Evolutionary conservation across 2,797 vertebrate genomes (phyloP).

Genomic region (Limnodromus scolopaceus): DNA sequence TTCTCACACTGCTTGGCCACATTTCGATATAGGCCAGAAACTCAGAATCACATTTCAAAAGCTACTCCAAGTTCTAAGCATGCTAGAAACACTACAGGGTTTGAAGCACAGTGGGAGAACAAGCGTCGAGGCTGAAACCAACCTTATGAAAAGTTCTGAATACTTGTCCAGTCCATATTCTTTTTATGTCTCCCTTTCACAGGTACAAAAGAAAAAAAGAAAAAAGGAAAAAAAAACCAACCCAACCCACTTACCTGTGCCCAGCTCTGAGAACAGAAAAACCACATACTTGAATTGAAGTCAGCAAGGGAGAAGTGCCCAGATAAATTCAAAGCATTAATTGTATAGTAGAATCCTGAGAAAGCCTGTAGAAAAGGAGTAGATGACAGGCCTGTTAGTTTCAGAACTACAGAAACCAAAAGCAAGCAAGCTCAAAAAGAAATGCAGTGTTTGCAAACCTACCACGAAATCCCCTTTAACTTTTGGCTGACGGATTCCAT

Average conservation of each 20-base stretch:
- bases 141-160: neutral
- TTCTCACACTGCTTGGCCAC: neutral
- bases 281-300: constrained; percentile 80
- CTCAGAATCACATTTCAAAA: neutral
- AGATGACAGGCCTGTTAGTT: neutral
- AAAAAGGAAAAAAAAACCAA: neutral
- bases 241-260: constrained; percentile 75
- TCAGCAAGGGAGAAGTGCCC: constrained; percentile 79
- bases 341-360: constrained; percentile 89
- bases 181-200: neutral
- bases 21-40: neutral
- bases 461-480: constrained; percentile 90
- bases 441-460: constrained; percentile 41
- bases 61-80: neutral
- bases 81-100: neutral
- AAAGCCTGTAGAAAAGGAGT: constrained; percentile 83
- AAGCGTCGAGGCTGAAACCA: neutral
- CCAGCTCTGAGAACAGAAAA: constrained; percentile 87
- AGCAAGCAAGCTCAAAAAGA: neutral
- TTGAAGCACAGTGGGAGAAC: neutral
- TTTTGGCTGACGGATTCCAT: constrained; percentile 86
- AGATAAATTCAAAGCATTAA: constrained; percentile 79
- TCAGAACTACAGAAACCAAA: neutral
- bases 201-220: neutral
- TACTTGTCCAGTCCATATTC: neutral